phyloP scores from a whole-genome alignment of 2,888 invertebrate species.

The Gastracanthus pulcherrimus region DNA sequence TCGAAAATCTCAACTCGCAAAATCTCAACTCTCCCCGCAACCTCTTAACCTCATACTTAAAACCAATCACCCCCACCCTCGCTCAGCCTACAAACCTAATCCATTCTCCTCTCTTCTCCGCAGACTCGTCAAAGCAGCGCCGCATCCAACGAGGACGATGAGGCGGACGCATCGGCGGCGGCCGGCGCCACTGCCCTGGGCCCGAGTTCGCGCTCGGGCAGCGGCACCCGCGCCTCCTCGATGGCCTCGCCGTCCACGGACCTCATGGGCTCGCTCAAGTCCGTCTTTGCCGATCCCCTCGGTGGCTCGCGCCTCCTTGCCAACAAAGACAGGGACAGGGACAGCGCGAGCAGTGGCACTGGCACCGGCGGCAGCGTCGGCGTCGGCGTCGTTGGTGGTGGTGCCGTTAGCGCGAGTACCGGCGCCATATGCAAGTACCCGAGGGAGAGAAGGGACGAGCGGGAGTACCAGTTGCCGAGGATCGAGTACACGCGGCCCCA shows the following conservation, averaged over 20 bases:
- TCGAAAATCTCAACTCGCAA: no score
- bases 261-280: constrained; percentile 44
- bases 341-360: background rate
- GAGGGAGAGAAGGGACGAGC: background rate
- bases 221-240: constrained; percentile 65
- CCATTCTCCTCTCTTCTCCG: no score
- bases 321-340: background rate
- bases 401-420: background rate
- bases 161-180: constrained; percentile 64
- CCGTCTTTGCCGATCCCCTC: constrained; percentile 32
- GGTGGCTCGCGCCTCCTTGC: constrained; percentile 17
- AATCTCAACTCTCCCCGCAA: no score
- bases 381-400: background rate
- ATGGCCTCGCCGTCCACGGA: constrained; percentile 30
- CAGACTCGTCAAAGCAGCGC: constrained; percentile 75
- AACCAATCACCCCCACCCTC: no score
- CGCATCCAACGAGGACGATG: constrained; percentile 66
- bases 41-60: no score
- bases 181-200: constrained; percentile 19
- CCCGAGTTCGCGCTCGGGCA: constrained; percentile 62
- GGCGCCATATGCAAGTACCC: background rate
- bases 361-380: background rate
- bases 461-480: background rate
- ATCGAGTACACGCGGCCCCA: background rate
- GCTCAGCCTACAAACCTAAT: no score